A percentile compares a stretch with the other conserved stretches of the same genome.
Evolutionary conservation across 2,888 invertebrate species (phyloP).

Genomic region (Fissipunctia ypsillon): DNA sequence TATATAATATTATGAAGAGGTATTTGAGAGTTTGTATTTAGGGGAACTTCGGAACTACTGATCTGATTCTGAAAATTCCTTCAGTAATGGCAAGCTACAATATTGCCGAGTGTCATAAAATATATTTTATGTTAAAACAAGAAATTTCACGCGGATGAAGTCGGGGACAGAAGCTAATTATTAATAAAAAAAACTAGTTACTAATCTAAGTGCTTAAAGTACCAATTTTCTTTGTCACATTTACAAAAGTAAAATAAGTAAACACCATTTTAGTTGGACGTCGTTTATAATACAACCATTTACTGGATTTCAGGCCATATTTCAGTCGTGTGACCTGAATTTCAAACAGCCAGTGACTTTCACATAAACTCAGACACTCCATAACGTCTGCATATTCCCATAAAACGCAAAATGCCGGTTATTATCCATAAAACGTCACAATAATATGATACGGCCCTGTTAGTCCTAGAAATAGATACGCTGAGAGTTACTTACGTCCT

Average conservation of each 20-base stretch:
- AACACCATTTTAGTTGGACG: neutral
- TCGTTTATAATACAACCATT: neutral
- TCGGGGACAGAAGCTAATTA: neutral
- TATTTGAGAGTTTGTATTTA: neutral
- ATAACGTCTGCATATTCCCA: slow-evolving; percentile 37
- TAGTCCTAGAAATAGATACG: slow-evolving; percentile 45
- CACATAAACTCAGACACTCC: slow-evolving; percentile 25
- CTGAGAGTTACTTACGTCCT: slow-evolving; percentile 26
- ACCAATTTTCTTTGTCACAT: neutral
- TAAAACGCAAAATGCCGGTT: slow-evolving; percentile 29
- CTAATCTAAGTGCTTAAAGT: neutral
- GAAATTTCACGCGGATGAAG: neutral
- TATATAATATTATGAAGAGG: neutral
- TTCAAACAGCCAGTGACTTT: slow-evolving; percentile 8
- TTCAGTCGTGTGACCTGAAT: slow-evolving; percentile 35
- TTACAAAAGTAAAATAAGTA: neutral
- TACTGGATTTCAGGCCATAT: neutral
- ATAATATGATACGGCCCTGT: slow-evolving; percentile 25
- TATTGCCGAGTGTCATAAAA: neutral
- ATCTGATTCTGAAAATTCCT: neutral
- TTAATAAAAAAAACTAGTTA: neutral
- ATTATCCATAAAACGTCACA: slow-evolving; percentile 49
- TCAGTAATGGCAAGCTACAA: neutral
- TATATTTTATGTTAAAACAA: neutral
- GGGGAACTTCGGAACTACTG: neutral